Evolutionary conservation across 2,888 invertebrate species (phyloP), one percentile per base, ranked within the genome.

Genomic region (Ophioninae sp.): DNA sequence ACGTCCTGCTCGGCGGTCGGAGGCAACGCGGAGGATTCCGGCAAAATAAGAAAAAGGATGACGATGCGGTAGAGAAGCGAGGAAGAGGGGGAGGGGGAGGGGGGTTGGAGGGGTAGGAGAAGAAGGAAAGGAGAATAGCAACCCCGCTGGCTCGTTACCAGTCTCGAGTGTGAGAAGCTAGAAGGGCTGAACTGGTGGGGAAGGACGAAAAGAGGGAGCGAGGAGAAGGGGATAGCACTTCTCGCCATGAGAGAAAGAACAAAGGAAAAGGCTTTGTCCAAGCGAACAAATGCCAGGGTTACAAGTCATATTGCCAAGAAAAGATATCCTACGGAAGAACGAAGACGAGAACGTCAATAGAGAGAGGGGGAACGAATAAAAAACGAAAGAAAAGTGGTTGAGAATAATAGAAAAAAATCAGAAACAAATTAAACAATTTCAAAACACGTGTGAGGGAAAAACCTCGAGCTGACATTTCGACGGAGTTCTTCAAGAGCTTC

Each of bases 1-100:
- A 72, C 80, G 73, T 83, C 76, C 83, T 80, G 83, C 73, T 80
- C 83, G 67, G 71, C 79, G 72, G 79, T 79, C 82, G 72, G 79
- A 79, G 79, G 79, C 79, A 41, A 72, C 69, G 63, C 44, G 41
- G 41, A 67, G 44, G 39, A 71, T 63, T 44, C 10, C 0, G 13
- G 44, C 0, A 9, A 44, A 44, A 13, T 0, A 44, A 44, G 44
- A 44, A 10, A 10, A 44, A 44, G 13, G 44, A 44, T 13, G 44
- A 44, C 2, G 44, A 9, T 44, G 44, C 30, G 59, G 59, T 61
- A 44, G 17, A 23, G 63, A 23, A 71, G 17, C 30, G 20, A 23
- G 41, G 6, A 22, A 59, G 67, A 13, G 59, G n/a, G 41, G 65
- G 3, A n/a, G 39, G 37, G 65, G 30, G 22, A 67, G 22, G 20